Conservation (phyloP, 1,140 invertebrate genomes). For the Calliphora vicina region DNA sequence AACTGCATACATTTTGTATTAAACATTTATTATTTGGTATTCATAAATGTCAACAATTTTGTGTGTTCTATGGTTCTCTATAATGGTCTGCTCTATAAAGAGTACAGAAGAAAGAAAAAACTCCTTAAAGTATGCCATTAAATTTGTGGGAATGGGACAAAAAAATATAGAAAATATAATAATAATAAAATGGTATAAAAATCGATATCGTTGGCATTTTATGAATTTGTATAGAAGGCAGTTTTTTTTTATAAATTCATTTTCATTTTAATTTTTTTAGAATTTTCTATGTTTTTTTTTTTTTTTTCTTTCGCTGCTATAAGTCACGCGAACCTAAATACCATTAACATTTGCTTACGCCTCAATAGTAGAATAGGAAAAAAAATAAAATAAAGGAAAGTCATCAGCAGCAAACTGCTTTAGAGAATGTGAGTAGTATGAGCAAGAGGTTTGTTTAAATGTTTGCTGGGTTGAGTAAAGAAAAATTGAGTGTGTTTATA, state of each 20-base stretch:
- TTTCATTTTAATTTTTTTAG: slow-evolving; percentile 8
- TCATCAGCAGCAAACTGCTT: slow-evolving; percentile 2
- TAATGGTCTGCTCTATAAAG: neutral
- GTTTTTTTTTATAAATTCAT: slow-evolving; percentile 17
- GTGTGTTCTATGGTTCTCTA: neutral
- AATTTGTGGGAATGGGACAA: neutral
- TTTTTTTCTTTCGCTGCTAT: slow-evolving; percentile 1
- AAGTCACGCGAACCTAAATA: slow-evolving; percentile 35
- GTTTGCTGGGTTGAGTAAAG: neutral
- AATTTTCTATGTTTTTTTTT: neutral
- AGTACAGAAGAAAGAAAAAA: no score
- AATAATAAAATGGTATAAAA: slow-evolving; percentile 17
- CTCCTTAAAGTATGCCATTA: slow-evolving; percentile 34
- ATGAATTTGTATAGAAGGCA: slow-evolving; percentile 17
- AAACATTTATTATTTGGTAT: neutral
- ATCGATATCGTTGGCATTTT: slow-evolving; percentile 30
- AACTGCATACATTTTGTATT: neutral
- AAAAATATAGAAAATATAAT: neutral
- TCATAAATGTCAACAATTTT: slow-evolving; percentile 1
- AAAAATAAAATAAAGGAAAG: slow-evolving; percentile 20
- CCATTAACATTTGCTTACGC: slow-evolving; percentile 32
- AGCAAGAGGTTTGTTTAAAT: neutral
- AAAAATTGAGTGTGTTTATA: neutral
- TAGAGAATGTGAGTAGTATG: neutral
- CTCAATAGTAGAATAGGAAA: neutral